Evolutionary conservation across 2,888 invertebrate genomes (phyloP).

Genomic region (Mythimna loreyi): DNA sequence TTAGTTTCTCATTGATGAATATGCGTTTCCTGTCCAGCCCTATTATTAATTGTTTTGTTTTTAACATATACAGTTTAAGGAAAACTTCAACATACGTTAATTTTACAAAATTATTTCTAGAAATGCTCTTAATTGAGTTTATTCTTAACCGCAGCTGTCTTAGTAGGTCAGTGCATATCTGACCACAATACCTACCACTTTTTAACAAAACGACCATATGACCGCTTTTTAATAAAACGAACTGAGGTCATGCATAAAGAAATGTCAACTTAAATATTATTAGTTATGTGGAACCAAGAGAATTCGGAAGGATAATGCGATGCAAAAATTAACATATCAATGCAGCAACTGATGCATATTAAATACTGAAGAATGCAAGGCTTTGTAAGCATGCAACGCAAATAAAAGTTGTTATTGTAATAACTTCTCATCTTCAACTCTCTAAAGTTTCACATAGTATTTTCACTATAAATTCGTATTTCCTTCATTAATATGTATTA

Average conservation of each 20-base stretch:
- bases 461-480: slow-evolving; percentile 33
- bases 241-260: slow-evolving; percentile 45
- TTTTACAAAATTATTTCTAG: slow-evolving; percentile 42
- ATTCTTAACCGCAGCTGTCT: slow-evolving; percentile 36
- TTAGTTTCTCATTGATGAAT: not conserved
- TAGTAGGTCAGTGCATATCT: slow-evolving; percentile 56
- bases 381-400: not conserved
- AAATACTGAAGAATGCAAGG: slow-evolving; percentile 35
- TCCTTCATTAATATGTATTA: slow-evolving; percentile 30
- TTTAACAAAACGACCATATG: slow-evolving; percentile 44
- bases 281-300: slow-evolving; percentile 14
- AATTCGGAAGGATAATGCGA: slow-evolving; percentile 29
- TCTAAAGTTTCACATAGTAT: slow-evolving; percentile 27
- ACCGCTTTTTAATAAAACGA: slow-evolving; percentile 27
- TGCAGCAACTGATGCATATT: slow-evolving; percentile 3
- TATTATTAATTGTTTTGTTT: slow-evolving; percentile 1
- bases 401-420: slow-evolving; percentile 5
- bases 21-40: not conserved
- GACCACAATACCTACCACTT: slow-evolving; percentile 52
- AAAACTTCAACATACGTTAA: slow-evolving; percentile 29
- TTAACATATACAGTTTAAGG: slow-evolving; percentile 22
- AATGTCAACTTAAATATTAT: slow-evolving; percentile 30
- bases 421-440: slow-evolving; percentile 16
- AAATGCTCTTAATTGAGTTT: slow-evolving; percentile 41
- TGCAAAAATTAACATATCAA: slow-evolving; percentile 11